Conservation (phyloP, 2,888 invertebrate genomes). For the Drosophila stalkeri region DNA sequence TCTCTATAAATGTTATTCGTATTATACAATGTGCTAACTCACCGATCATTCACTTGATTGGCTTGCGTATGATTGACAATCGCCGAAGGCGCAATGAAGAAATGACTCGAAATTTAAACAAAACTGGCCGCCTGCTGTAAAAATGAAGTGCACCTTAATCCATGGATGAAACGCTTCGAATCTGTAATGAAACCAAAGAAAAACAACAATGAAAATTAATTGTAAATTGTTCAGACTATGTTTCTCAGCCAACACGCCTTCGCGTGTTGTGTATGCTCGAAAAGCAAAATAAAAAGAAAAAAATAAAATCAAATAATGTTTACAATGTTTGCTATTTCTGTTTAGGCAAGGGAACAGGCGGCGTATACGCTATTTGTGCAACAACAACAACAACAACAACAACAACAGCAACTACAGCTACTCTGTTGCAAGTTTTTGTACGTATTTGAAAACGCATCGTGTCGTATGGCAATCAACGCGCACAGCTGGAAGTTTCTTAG, state of each 20-base stretch:
- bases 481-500: constrained; percentile 76
- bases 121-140: constrained; percentile 51
- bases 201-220: constrained; percentile 58
- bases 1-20: not conserved
- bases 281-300: not conserved
- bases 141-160: constrained; percentile 60
- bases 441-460: constrained; percentile 76
- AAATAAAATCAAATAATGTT: constrained; percentile 51
- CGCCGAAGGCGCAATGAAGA: constrained; percentile 37
- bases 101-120: constrained; percentile 36
- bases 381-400: constrained; percentile 22
- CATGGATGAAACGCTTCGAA: constrained; percentile 58
- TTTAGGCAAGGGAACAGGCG: constrained; percentile 40
- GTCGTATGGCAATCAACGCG: constrained; percentile 77
- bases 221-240: constrained; percentile 50
- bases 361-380: constrained; percentile 59
- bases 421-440: constrained; percentile 44
- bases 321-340: constrained; percentile 68
- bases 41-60: constrained; percentile 50
- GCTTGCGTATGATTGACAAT: constrained; percentile 73
- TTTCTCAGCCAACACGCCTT: constrained; percentile 37
- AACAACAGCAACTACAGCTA: constrained; percentile 25
- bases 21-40: constrained; percentile 54
- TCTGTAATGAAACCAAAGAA: constrained; percentile 68
- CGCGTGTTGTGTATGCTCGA: constrained; percentile 8